Evolutionary conservation across 2,113 vertebrate species (phyloP), one percentile per base, ranked within the genome.

Genomic region (Lampris incognitus): DNA sequence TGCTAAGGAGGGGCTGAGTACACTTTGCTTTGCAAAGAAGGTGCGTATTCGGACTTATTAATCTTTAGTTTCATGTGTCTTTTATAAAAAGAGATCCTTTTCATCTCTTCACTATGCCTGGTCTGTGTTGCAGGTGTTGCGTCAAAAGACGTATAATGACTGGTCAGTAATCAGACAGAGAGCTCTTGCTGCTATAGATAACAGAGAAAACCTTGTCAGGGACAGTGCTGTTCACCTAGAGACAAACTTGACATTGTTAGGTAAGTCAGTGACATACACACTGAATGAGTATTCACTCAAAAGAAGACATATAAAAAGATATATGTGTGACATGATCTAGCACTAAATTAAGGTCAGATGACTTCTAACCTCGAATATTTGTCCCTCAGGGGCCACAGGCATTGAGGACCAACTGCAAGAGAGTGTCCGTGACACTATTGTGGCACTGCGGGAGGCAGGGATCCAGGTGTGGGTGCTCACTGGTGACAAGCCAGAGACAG

Each of bases 351-450:
- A 11, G 36, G 49, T 36, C 7, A 70, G 69, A 9, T 69, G 44
- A 48, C 50, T 41, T 55, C 61, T 57, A 42, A 24, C 74, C 74
- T 6, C 69, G 69, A n/a, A 56, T 40, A 50, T 87, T 10, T 79
- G 49, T 66, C 54, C 56, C 63, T 39, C 88, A 99, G 97, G 97
- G 77, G 96, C 97, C 68, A 99, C 97, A 2, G 97, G 96, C 46
- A 94, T 99, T n/a, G 98, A 99, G 90, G 98, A 99, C 82, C 95
- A 96, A 58, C 95, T 99, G 46, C 98, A 99, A 70, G 97, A 97
- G 1, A 95, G 91, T 0, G 97, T 98, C 65, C 95, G 96, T 69
- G 97, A 97, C 72, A 97, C 97, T 38, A 92, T 98, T 0, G 49
- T 90, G 2, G 95, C 97, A 1, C 95, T 99, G 74, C 89, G 91